Percentiles rank a stretch among this genome's conserved stretches.
phyloP scores from a whole-genome alignment of 2,113 vertebrate species.

The Vireo altiloquus region DNA sequence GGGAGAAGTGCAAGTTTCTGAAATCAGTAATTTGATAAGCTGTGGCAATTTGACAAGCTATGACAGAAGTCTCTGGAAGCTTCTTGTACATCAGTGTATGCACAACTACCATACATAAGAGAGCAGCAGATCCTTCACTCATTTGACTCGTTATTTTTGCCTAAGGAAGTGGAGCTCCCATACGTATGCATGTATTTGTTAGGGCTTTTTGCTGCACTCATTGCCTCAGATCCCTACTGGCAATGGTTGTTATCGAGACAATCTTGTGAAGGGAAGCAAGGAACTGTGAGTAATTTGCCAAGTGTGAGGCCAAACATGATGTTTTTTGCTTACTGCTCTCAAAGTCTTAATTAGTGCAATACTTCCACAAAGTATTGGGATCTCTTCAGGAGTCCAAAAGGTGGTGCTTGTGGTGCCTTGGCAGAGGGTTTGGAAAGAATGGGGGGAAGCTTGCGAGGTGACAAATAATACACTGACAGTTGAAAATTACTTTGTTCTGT shows the following conservation, averaged over 20 bases:
- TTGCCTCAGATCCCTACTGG: background rate
- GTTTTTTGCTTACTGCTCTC: background rate
- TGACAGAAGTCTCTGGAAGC: background rate
- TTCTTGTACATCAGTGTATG: background rate
- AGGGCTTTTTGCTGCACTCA: background rate
- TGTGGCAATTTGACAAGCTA: background rate
- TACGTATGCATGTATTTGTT: background rate
- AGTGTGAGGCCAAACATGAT: background rate
- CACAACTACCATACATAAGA: background rate
- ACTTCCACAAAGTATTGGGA: background rate
- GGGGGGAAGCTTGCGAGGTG: background rate
- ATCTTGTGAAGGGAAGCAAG: background rate
- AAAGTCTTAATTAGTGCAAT: background rate
- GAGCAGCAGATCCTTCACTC: background rate
- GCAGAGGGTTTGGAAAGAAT: background rate
- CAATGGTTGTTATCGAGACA: background rate
- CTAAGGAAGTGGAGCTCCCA: background rate
- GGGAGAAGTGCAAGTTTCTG: background rate
- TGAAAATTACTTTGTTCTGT: background rate
- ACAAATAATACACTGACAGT: background rate
- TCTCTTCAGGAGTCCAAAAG: background rate
- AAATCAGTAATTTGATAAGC: background rate
- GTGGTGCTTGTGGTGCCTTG: background rate
- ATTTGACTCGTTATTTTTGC: background rate
- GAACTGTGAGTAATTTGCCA: background rate